Percentiles rank a stretch among this genome's conserved stretches.
Evolutionary conservation across 2,888 invertebrate species (phyloP).

Genomic region (Parnassius apollo): DNA sequence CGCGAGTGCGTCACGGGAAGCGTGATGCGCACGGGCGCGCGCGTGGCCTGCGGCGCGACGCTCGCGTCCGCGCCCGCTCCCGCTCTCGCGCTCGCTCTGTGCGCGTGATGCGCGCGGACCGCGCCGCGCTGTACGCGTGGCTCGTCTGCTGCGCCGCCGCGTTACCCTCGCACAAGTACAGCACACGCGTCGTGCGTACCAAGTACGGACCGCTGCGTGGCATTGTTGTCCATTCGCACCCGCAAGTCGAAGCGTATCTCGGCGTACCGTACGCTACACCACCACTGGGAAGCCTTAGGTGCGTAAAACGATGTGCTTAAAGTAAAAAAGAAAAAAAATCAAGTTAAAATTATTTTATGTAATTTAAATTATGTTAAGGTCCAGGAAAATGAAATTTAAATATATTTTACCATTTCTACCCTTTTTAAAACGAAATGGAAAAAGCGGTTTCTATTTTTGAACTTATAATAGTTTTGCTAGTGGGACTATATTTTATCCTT

Average conservation of each 20-base stretch:
- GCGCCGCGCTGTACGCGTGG: slow-evolving; percentile 81
- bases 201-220: slow-evolving; percentile 95
- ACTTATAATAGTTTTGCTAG: too few species aligned
- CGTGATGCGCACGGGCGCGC: slow-evolving; percentile 62
- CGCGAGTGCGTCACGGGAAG: slow-evolving; percentile 48
- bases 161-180: slow-evolving; percentile 87
- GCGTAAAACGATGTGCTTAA: slow-evolving; percentile 26
- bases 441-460: too few species aligned
- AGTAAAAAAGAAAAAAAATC: not conserved
- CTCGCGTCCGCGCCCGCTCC: slow-evolving; percentile 50
- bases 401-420: too few species aligned
- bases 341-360: too few species aligned
- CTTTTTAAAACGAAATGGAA: too few species aligned
- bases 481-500: too few species aligned
- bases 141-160: slow-evolving; percentile 79
- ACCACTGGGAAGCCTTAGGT: slow-evolving; percentile 93
- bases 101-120: slow-evolving; percentile 76
- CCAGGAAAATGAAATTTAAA: too few species aligned
- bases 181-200: slow-evolving; percentile 91
- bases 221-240: slow-evolving; percentile 89
- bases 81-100: slow-evolving; percentile 46
- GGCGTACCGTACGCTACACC: slow-evolving; percentile 97
- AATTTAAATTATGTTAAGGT: too few species aligned
- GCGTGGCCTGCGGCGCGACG: slow-evolving; percentile 43
- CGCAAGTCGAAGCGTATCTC: slow-evolving; percentile 92